A percentile compares a stretch with the other conserved stretches of the same genome.
Conservation (phyloP, 2,797 vertebrate genomes). For the Furcifer pardalis region DNA sequence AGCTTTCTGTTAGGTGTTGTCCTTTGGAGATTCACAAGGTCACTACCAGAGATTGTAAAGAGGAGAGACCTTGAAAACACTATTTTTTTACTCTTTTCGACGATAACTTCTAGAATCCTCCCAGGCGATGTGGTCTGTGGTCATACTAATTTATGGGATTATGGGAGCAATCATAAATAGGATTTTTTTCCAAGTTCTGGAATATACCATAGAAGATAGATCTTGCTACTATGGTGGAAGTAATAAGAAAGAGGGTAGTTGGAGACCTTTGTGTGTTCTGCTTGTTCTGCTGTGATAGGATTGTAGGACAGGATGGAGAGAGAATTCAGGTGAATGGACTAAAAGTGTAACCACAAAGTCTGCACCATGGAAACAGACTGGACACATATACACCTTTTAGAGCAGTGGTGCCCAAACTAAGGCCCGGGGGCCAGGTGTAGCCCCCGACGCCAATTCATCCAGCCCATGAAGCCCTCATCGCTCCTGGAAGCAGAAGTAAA, state of each 20-base stretch:
- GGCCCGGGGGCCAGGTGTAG: too few species aligned
- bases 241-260: neutral
- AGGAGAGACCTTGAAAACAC: neutral
- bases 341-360: neutral
- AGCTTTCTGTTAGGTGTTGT: conserved; percentile 23
- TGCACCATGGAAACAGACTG: neutral
- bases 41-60: neutral
- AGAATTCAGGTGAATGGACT: neutral
- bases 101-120: neutral
- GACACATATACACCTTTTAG: too few species aligned
- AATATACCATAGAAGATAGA: neutral
- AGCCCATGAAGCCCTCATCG: too few species aligned
- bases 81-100: neutral
- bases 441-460: too few species aligned
- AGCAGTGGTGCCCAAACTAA: too few species aligned
- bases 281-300: neutral
- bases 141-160: too few species aligned
- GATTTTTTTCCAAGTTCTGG: too few species aligned
- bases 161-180: too few species aligned
- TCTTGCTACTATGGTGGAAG: neutral
- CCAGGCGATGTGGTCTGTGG: neutral
- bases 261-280: neutral
- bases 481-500: too few species aligned
- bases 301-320: neutral
- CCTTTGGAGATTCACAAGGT: conserved; percentile 38